Evolutionary conservation across 1,140 invertebrate species (phyloP).

Genomic region (Diorhabda sublineata): DNA sequence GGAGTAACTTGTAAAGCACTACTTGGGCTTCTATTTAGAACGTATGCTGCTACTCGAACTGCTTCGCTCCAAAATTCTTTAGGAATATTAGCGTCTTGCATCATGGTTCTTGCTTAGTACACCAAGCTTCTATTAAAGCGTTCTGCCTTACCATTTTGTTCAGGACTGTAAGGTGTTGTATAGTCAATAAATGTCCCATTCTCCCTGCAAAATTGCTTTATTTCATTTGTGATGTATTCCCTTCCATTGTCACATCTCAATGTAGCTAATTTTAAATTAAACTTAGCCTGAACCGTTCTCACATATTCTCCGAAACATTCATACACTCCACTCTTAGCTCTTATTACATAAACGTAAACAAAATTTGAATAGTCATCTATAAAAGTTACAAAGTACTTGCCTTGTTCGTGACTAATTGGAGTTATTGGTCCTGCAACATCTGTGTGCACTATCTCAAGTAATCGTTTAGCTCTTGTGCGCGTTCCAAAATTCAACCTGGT

Average conservation of each 20-base stretch:
- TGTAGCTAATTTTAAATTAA: no score
- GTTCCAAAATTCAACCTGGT: conserved; percentile 31
- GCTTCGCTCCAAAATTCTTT: conserved; percentile 34
- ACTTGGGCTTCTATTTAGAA: not conserved
- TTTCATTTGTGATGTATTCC: conserved; percentile 30
- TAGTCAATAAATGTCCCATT: conserved; percentile 30
- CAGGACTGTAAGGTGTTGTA: conserved; percentile 47
- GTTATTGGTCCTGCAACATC: conserved; percentile 25
- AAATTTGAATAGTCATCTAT: conserved; percentile 25
- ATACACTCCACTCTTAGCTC: not conserved
- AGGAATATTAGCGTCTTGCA: conserved; percentile 5
- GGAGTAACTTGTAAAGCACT: conserved; percentile 3
- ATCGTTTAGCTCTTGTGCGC: conserved; percentile 27
- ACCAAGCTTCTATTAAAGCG: conserved; percentile 48
- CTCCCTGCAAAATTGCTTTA: conserved; percentile 31
- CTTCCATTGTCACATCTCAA: conserved; percentile 29
- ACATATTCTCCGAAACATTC: conserved; percentile 18
- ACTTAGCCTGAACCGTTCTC: not conserved
- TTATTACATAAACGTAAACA: conserved; percentile 18
- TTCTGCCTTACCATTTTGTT: conserved; percentile 53
- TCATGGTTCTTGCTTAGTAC: conserved; percentile 45
- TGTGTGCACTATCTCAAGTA: conserved; percentile 8
- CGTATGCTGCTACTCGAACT: conserved; percentile 15
- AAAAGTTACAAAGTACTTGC: conserved; percentile 44
- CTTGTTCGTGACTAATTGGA: conserved; percentile 33